Evolutionary conservation across 2,113 vertebrate species (phyloP), one percentile per base, ranked within the genome.

Genomic region (Cathartes aura): DNA sequence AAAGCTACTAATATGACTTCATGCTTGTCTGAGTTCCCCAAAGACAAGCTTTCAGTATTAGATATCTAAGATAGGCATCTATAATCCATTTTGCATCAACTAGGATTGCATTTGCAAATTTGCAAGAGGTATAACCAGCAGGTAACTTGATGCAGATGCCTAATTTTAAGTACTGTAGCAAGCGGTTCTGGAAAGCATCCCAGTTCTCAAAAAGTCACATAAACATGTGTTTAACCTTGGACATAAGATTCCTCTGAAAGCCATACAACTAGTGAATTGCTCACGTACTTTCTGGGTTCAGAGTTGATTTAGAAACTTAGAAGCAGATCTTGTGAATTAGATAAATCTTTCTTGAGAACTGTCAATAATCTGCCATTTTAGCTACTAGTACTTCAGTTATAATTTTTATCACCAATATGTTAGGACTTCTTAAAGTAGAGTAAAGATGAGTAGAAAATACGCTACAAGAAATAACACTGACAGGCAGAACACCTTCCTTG

Each of bases 1-100:
- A 81, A 94, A 78, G 86, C 68, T 94, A 93, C 95, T 97, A 90
- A 92, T 55, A 83, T 34, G 71, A 71, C 93, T 94, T 87, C 34
- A 20, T 95, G 90, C 90, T 89, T 93, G 71, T 89, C 82, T 92
- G 92, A 78, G 79, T 55, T 92, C 92, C 74, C 94, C 85, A 95
- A 66, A 85, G 95, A 93, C 55, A 74, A 63, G 42, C 45, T 86
- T 92, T 86, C 79, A 87, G 59, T 82, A 66, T 93, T 63, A 78
- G 59, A 87, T 95, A 59, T 38, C 92, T n/a, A 67, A 74, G 92
- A 96, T 43, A 83, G 66, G 67, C 90, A 81, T 87, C 94, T 82
- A 34, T 59, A 92, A 95, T 83, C 92, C 80, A 92, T 90, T 95
- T 94, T 88, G 26, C 74, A 83, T 83, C 82, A 93, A 20, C 82